Conservation (phyloP, 2,797 vertebrate genomes). For the Tinamus major region DNA sequence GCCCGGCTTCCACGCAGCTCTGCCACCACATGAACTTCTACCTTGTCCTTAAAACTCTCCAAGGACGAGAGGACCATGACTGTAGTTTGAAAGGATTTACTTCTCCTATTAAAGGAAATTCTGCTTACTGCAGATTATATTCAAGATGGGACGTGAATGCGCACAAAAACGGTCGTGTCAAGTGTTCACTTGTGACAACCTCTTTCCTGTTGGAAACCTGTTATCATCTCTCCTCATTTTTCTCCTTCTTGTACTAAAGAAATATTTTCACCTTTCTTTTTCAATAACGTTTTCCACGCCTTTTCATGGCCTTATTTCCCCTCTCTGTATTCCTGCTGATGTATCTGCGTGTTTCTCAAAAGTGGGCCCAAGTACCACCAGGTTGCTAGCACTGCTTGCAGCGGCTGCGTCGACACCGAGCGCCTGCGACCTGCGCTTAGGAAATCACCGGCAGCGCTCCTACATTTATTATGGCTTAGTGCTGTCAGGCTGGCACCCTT, state of each 20-base stretch:
- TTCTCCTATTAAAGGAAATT: not conserved
- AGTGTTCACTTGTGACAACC: not conserved
- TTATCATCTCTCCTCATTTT: rapidly evolving
- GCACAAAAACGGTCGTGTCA: not conserved
- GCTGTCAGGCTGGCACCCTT: slow-evolving; percentile 2
- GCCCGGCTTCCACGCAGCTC: not conserved
- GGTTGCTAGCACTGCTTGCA: not conserved
- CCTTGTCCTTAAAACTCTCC: not conserved
- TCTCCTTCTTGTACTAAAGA: not conserved
- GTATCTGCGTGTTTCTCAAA: not conserved
- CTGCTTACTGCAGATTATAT: rapidly evolving
- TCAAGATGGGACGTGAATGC: rapidly evolving
- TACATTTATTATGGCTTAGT: not conserved
- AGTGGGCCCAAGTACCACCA: rapidly evolving
- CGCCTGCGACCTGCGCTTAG: not conserved
- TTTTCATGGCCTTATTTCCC: not conserved
- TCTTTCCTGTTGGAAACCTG: not conserved
- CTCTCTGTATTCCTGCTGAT: not conserved
- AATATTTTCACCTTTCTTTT: not conserved
- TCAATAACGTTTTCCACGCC: not conserved
- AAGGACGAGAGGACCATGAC: rapidly evolving
- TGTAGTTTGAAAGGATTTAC: not conserved
- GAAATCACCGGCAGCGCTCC: not conserved
- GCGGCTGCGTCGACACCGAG: not conserved
- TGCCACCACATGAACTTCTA: not conserved